Evolutionary conservation across 53 echinoderm and acorn worm genomes (phyloP), one percentile per base, ranked within the genome.

Genomic region (Hippasteria phrygiana): DNA sequence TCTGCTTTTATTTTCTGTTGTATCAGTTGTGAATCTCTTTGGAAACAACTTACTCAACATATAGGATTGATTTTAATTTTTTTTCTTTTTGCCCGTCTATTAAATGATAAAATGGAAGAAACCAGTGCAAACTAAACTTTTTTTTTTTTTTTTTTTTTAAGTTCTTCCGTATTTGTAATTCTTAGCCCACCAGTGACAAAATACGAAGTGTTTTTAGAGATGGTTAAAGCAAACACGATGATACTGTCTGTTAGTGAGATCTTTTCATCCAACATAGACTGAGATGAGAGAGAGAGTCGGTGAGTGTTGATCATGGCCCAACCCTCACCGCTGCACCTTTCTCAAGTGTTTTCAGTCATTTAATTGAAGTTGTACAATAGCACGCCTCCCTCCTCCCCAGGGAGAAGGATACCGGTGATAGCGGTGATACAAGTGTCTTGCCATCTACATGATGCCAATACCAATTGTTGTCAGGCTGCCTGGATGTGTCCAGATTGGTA

Each of bases 331-430:
- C 31, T 22, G 17, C 37, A 7, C 42, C 65, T 13, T 27, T 45
- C 55, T 46, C 42, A 41, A 81, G 66, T 65, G 65, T 65, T 81
- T 81, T 81, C 45, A 12, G 28, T 43, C 43, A 59, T 65, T 81
- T 81, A 81, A 81, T 81, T 81, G 81, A 81, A 81, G 81, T 65
- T 20, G 63, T 81, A 64, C 63, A 65, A 81, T 81, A 64, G 55
- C 64, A 29, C 40, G 34, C 24, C 81, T 28, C 81, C 63, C 27
- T 63, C 65, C 45, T 43, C 72, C 72, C 81, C 12, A 14, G 65
- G 43, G 81, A 81, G 65, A 13, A 2, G 64, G 46, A 14, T 55
- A 81, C 81, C 41, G 81, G 65, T 81, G 81, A 81, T 81, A 81
- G 81, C 81, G 31, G 64, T 42, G 81, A 37, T 81, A 81, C 63